These are phyloP conservation scores for Selene dorsalis DNA, from an alignment of 2,797 vertebrate species.

Conservation along the genomic window DNA sequence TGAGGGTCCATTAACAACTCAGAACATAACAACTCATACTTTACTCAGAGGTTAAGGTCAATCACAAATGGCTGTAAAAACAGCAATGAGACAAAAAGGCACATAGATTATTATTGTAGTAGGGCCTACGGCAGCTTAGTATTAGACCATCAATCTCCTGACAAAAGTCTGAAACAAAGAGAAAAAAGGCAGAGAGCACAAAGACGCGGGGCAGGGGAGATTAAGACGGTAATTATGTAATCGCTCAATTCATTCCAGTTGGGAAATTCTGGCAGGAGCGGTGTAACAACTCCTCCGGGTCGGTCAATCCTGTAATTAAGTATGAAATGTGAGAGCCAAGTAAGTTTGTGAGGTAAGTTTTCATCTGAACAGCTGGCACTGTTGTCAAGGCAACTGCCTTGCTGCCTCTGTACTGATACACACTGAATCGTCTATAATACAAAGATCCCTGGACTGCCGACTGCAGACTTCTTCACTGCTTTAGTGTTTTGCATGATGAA, in stretches of 20 bases:
- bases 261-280: constrained; percentile 22
- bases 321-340: constrained; percentile 51
- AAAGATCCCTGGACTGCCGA: background rate
- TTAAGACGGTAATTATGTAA: constrained; percentile 50
- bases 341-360: constrained; percentile 48
- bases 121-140: constrained; percentile 38
- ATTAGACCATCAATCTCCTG: constrained; percentile 44
- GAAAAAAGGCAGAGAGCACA: constrained; percentile 10
- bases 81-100: constrained; percentile 33
- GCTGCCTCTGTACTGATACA: constrained; percentile 22
- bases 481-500: background rate
- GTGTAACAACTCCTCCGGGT: constrained; percentile 41
- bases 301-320: constrained; percentile 38
- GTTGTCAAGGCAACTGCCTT: constrained; percentile 44
- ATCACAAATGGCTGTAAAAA: constrained; percentile 49
- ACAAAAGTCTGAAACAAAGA: constrained; percentile 27
- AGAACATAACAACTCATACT: constrained; percentile 16
- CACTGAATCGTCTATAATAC: background rate
- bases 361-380: constrained; percentile 43
- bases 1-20: constrained; percentile 35
- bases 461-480: background rate
- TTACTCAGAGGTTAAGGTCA: constrained; percentile 35
- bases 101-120: constrained; percentile 50
- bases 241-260: constrained; percentile 56
- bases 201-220: constrained; percentile 13